phyloP scores from a whole-genome alignment of 2,888 invertebrate genomes.

The Hyles lineata region DNA sequence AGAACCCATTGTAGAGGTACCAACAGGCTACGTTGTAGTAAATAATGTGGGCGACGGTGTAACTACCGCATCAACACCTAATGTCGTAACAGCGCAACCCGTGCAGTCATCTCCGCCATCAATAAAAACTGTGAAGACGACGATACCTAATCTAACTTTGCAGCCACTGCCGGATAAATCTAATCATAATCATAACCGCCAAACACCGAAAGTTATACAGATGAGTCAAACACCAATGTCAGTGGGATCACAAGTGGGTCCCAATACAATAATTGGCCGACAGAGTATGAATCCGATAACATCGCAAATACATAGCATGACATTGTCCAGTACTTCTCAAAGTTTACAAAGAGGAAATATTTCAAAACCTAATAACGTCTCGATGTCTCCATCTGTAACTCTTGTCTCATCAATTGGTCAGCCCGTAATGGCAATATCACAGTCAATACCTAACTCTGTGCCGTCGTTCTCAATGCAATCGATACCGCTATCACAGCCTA shows the following conservation, averaged over 20 bases:
- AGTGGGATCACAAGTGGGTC: conserved; percentile 65
- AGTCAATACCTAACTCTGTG: conserved; percentile 70
- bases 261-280: conserved; percentile 67
- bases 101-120: conserved; percentile 73
- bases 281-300: conserved; percentile 79
- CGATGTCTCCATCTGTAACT: conserved; percentile 78
- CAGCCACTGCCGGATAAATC: conserved; percentile 80
- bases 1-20: conserved; percentile 91
- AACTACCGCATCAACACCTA: conserved; percentile 69
- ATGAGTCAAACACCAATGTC: conserved; percentile 68
- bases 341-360: conserved; percentile 67
- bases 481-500: conserved; percentile 78
- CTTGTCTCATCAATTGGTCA: conserved; percentile 77
- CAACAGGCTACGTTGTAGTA: conserved; percentile 88
- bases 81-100: conserved; percentile 75
- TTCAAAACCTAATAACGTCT: conserved; percentile 68
- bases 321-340: conserved; percentile 69
- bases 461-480: conserved; percentile 76
- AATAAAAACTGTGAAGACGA: conserved; percentile 72
- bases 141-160: conserved; percentile 76
- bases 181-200: conserved; percentile 62
- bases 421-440: conserved; percentile 81
- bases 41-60: conserved; percentile 86
- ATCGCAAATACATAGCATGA: conserved; percentile 79
- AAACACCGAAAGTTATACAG: conserved; percentile 78